Evolutionary conservation across 1,140 invertebrate genomes (phyloP).

Genomic region (Lepidurus arcticus): DNA sequence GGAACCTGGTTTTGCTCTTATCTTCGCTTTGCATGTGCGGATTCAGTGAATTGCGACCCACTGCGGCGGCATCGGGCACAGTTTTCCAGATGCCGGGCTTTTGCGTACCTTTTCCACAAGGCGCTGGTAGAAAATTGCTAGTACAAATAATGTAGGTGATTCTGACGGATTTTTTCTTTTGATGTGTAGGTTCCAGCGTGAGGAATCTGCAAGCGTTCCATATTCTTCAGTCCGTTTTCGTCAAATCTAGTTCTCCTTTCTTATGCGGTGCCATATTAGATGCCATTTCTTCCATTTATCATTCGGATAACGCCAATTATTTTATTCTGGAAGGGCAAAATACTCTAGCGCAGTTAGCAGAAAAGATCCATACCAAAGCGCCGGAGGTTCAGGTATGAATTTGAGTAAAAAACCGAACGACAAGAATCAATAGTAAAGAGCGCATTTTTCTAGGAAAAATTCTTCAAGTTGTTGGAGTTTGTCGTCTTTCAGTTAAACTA

Average conservation of each 20-base stretch:
- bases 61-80: conserved; percentile 63
- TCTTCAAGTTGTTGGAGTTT: conserved; percentile 92
- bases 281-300: conserved; percentile 92
- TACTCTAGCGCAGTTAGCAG: conserved; percentile 90
- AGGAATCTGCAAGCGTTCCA: conserved; percentile 92
- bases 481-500: conserved; percentile 96
- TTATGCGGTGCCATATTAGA: conserved; percentile 87
- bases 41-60: conserved; percentile 68
- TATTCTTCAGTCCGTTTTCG: conserved; percentile 88
- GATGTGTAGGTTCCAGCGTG: conserved; percentile 59
- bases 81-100: conserved; percentile 91
- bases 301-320: conserved; percentile 97
- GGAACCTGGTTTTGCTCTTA: conserved; percentile 87
- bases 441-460: conserved; percentile 64
- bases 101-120: conserved; percentile 78
- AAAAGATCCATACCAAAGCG: conserved; percentile 86
- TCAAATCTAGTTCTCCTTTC: conserved; percentile 76
- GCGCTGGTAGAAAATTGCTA: conserved; percentile 59
- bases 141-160: neutral
- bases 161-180: conserved; percentile 27
- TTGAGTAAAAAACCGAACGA: neutral
- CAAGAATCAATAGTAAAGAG: neutral
- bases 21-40: conserved; percentile 91
- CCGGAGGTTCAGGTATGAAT: conserved; percentile 70
- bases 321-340: conserved; percentile 96